A percentile compares a stretch with the other conserved stretches of the same genome.
These are phyloP conservation scores for Rhynchotus rufescens DNA, from an alignment of 2,797 vertebrate genomes.

Conservation along the genomic window DNA sequence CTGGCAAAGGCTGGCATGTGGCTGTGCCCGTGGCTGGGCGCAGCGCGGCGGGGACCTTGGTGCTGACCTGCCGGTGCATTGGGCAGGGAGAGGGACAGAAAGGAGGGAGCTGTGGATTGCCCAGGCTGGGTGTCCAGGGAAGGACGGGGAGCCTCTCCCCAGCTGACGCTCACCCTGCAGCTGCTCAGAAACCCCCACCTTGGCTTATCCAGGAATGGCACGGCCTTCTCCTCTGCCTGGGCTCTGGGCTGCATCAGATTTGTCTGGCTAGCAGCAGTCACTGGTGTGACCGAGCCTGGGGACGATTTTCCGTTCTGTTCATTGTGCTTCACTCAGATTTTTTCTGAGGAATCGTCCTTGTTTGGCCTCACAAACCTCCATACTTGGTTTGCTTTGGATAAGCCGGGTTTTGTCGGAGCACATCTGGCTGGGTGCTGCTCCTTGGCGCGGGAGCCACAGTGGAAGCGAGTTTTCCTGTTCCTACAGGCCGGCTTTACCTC, in stretches of 20 bases:
- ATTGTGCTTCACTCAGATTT: not conserved
- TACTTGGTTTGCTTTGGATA: rapidly evolving
- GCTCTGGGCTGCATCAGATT: not conserved
- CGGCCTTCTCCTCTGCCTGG: not conserved
- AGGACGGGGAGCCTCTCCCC: not conserved
- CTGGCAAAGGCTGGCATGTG: no score
- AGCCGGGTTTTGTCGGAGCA: not conserved
- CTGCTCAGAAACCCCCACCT: not conserved
- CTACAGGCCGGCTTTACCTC: rapidly evolving
- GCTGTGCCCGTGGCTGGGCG: rapidly evolving
- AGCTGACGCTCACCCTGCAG: no score
- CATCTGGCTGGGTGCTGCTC: rapidly evolving
- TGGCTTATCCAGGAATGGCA: rapidly evolving
- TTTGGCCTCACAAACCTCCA: rapidly evolving
- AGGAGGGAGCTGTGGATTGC: no score
- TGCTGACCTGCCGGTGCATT: rapidly evolving
- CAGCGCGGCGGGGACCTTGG: rapidly evolving
- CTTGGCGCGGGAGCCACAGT: rapidly evolving
- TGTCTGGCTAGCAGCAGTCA: not conserved
- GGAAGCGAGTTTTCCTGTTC: rapidly evolving
- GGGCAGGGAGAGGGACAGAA: not conserved
- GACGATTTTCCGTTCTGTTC: not conserved
- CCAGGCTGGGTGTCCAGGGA: not conserved
- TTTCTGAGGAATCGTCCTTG: rapidly evolving
- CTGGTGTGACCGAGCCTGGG: rapidly evolving